These are phyloP conservation scores for Agonopterix subpropinquella DNA, from an alignment of 2,888 invertebrate species.

Conservation along the genomic window DNA sequence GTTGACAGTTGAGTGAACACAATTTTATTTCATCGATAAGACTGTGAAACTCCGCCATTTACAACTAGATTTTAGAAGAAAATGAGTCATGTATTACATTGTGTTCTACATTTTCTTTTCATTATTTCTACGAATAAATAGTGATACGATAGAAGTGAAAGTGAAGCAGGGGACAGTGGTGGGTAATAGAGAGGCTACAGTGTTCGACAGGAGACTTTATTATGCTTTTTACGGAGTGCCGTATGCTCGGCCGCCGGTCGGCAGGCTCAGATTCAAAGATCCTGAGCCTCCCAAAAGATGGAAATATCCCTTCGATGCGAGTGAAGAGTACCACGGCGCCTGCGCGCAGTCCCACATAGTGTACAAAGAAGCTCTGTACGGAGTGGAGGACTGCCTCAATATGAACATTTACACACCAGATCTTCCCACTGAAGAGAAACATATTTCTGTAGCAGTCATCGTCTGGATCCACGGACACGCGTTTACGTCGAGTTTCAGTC, in stretches of 20 bases:
- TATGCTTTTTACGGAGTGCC: slow-evolving; percentile 62
- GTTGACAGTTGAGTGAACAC: slow-evolving; percentile 27
- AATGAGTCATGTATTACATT: too few species aligned
- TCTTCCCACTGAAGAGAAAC: slow-evolving; percentile 33
- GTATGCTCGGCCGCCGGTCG: slow-evolving; percentile 51
- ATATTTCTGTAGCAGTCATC: slow-evolving; percentile 42
- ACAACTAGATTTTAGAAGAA: too few species aligned
- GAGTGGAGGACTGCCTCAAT: slow-evolving; percentile 78
- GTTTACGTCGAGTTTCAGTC: slow-evolving; percentile 59
- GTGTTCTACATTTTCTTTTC: background rate
- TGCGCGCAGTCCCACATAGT: slow-evolving; percentile 79
- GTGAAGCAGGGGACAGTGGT: slow-evolving; percentile 44
- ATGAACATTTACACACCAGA: slow-evolving; percentile 81
- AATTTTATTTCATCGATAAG: slow-evolving; percentile 12
- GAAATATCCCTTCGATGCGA: slow-evolving; percentile 73
- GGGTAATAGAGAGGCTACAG: slow-evolving; percentile 36
- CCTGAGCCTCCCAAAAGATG: slow-evolving; percentile 50
- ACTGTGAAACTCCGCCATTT: background rate
- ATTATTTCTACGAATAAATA: slow-evolving; percentile 9
- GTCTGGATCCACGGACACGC: slow-evolving; percentile 66
- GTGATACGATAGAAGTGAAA: slow-evolving; percentile 33
- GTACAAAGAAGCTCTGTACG: slow-evolving; percentile 49
- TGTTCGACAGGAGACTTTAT: slow-evolving; percentile 40
- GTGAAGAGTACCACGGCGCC: slow-evolving; percentile 55
- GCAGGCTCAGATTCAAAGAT: slow-evolving; percentile 52